Evolutionary conservation across 2,888 invertebrate genomes (phyloP).

Genomic region (Arctia plantaginis): DNA sequence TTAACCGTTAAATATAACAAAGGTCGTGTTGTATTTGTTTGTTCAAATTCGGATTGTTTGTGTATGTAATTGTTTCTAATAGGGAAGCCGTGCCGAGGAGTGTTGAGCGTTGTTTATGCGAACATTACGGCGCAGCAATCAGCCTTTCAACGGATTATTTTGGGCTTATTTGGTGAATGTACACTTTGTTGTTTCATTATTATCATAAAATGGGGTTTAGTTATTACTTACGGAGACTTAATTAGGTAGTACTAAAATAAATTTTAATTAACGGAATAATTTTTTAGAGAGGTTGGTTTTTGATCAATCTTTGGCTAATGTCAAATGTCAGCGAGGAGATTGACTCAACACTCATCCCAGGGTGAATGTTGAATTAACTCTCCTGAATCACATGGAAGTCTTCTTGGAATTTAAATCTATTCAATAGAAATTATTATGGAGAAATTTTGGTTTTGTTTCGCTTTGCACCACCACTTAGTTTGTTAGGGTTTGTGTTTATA

Average conservation of each 20-base stretch:
- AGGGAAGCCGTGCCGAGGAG: not conserved
- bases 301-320: too few relatives aligned
- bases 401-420: too few relatives aligned
- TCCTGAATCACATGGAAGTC: not conserved
- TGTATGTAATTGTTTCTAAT: constrained; percentile 7
- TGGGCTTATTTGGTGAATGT: not conserved
- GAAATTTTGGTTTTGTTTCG: too few relatives aligned
- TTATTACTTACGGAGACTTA: not conserved
- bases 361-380: not conserved
- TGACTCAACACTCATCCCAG: not conserved
- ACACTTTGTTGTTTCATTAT: not conserved
- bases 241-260: not conserved
- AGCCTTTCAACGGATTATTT: constrained; percentile 3
- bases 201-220: not conserved
- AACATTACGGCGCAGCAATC: constrained; percentile 2
- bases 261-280: not conserved
- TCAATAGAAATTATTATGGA: too few relatives aligned
- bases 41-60: constrained; percentile 8
- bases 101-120: constrained; percentile 13
- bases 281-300: not conserved
- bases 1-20: not conserved
- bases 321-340: too few relatives aligned
- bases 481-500: too few relatives aligned
- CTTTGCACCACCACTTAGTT: too few relatives aligned
- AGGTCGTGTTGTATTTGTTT: not conserved